phyloP scores from a whole-genome alignment of 2,113 vertebrate species.

The Antidorcas marsupialis region DNA sequence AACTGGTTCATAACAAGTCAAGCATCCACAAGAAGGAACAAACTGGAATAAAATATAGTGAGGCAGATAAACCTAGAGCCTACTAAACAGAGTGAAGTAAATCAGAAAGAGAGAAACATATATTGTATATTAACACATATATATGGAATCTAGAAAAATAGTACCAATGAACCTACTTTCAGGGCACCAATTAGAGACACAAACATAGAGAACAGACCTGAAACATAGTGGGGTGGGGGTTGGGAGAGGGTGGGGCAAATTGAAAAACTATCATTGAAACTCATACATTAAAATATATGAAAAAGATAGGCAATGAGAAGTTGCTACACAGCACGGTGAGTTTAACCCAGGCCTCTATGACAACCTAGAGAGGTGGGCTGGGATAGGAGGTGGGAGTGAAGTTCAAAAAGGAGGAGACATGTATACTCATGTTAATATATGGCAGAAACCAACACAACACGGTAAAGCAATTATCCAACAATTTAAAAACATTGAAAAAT shows the following conservation, averaged over 20 bases:
- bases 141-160: too few species aligned
- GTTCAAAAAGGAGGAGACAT: background rate
- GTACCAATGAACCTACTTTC: too few species aligned
- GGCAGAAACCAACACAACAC: background rate
- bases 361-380: background rate
- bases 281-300: background rate
- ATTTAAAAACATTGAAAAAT: background rate
- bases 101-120: too few species aligned
- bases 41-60: too few species aligned
- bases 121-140: too few species aligned
- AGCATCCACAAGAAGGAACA: too few species aligned
- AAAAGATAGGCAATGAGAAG: background rate
- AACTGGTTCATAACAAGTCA: too few species aligned
- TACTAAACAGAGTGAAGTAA: too few species aligned
- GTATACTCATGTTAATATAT: background rate
- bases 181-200: background rate
- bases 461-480: background rate
- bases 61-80: too few species aligned
- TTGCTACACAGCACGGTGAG: background rate
- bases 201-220: background rate
- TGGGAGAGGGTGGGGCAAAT: background rate
- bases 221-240: accelerated
- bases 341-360: background rate
- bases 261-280: background rate
- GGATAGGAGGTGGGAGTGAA: background rate